Conservation (phyloP, 2,888 invertebrate genomes). For the Orthosia gracilis region DNA sequence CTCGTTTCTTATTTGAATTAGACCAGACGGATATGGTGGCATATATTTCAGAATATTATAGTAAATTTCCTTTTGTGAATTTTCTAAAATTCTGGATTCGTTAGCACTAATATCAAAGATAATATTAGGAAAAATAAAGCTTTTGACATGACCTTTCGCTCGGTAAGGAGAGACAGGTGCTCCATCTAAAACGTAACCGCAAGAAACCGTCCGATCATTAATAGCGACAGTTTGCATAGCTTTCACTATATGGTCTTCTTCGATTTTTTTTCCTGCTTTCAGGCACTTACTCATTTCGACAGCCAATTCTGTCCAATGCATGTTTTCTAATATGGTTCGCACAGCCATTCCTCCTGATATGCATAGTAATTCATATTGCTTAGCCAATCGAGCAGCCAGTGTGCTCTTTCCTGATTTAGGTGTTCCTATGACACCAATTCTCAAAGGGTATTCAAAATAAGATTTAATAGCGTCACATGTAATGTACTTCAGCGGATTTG, state of each 20-base stretch:
- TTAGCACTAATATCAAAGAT: conserved; percentile 89
- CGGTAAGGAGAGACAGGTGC: conserved; percentile 90
- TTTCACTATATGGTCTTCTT: conserved; percentile 85
- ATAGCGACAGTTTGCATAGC: conserved; percentile 89
- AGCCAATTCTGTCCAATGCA: conserved; percentile 89
- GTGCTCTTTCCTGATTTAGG: conserved; percentile 92
- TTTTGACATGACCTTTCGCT: conserved; percentile 84
- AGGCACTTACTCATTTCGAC: conserved; percentile 81
- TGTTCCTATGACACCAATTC: conserved; percentile 91
- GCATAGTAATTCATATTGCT: conserved; percentile 89
- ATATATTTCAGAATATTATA: conserved; percentile 76
- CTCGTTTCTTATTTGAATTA: conserved; percentile 84
- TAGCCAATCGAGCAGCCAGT: conserved; percentile 89
- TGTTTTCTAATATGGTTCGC: conserved; percentile 86
- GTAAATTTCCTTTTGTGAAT: conserved; percentile 82
- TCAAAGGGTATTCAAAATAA: conserved; percentile 88
- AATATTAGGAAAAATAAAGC: conserved; percentile 91
- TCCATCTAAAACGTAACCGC: conserved; percentile 92
- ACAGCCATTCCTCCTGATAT: conserved; percentile 90
- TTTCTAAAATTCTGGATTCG: conserved; percentile 79
- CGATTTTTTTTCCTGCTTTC: conserved; percentile 83
- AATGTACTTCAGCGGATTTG: conserved; percentile 91
- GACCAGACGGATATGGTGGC: conserved; percentile 80
- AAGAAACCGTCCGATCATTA: conserved; percentile 86
- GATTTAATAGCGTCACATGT: conserved; percentile 78